Evolutionary conservation across 1,140 invertebrate species (phyloP).

Genomic region (Rhagoletis zephyria): DNA sequence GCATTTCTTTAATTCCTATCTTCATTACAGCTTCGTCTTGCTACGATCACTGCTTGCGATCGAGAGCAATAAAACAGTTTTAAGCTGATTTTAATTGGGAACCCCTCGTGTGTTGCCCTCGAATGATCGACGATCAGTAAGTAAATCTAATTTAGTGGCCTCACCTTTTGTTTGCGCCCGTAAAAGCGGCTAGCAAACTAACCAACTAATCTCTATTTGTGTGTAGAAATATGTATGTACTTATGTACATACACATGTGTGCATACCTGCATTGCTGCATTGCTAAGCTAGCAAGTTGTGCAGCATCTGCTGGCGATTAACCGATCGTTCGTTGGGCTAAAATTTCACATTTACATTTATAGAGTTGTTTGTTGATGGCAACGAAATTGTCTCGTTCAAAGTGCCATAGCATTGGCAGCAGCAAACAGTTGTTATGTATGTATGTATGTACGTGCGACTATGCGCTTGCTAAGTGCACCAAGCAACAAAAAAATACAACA

Average conservation of each 20-base stretch:
- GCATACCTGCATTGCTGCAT: background rate
- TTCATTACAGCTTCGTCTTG: conserved; percentile 51
- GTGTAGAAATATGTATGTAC: background rate
- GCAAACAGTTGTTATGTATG: background rate
- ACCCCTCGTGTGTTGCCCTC: conserved; percentile 58
- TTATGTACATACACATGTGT: background rate
- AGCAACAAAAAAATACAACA: background rate
- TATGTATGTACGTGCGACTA: background rate
- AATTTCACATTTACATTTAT: conserved; percentile 47
- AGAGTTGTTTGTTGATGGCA: conserved; percentile 36
- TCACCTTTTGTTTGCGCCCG: conserved; percentile 1
- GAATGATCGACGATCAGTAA: conserved; percentile 65
- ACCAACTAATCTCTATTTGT: background rate
- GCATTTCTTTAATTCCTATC: conserved; percentile 36
- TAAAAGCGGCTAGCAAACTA: background rate
- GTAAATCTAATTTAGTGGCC: conserved; percentile 69
- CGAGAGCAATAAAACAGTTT: conserved; percentile 59
- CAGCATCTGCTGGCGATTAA: conserved; percentile 10
- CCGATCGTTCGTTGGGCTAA: background rate
- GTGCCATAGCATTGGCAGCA: background rate
- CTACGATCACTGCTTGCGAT: background rate
- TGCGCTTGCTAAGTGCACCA: background rate
- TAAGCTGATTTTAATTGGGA: conserved; percentile 72
- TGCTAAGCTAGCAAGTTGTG: conserved; percentile 3
- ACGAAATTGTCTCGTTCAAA: conserved; percentile 45